These are phyloP conservation scores for Heterohyrax brucei DNA, from an alignment of 2,797 vertebrate species.

Conservation along the genomic window DNA sequence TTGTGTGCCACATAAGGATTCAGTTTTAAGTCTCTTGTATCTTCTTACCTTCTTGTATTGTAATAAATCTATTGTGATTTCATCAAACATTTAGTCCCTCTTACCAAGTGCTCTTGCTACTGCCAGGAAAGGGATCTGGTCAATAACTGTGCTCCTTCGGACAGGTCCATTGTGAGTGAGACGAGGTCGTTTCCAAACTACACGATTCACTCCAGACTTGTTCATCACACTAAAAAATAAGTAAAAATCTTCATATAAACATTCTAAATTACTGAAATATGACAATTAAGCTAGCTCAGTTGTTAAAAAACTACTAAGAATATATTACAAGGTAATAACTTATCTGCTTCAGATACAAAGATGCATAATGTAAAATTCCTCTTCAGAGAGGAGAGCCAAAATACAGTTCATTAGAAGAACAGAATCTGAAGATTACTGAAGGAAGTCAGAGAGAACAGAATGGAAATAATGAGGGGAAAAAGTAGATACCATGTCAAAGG, in stretches of 20 bases:
- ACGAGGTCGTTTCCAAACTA: slow-evolving; percentile 98
- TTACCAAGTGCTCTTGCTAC: slow-evolving; percentile 98
- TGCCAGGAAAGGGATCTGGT: slow-evolving; percentile 98
- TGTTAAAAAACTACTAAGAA: slow-evolving; percentile 40
- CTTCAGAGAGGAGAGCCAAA: slow-evolving; percentile 57
- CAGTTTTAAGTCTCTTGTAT: slow-evolving; percentile 33
- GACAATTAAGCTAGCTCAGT: slow-evolving; percentile 43
- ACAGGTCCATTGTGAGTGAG: slow-evolving; percentile 97
- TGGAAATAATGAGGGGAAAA: slow-evolving; percentile 61
- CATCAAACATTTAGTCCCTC: slow-evolving; percentile 73
- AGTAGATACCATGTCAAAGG: neutral
- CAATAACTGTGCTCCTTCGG: slow-evolving; percentile 97
- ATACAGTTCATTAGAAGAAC: neutral
- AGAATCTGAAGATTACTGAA: slow-evolving; percentile 52
- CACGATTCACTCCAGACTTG: slow-evolving; percentile 98
- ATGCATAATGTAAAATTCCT: slow-evolving; percentile 46
- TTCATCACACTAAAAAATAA: slow-evolving; percentile 95
- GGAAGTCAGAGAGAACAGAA: neutral
- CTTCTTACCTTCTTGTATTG: neutral
- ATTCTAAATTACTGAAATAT: slow-evolving; percentile 57
- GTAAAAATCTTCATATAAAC: slow-evolving; percentile 41
- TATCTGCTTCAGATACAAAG: slow-evolving; percentile 65
- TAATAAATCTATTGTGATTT: slow-evolving; percentile 39
- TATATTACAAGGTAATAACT: slow-evolving; percentile 50
- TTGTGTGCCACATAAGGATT: neutral